phyloP scores from a whole-genome alignment of 2,797 vertebrate species.

The Danio kyathit region DNA sequence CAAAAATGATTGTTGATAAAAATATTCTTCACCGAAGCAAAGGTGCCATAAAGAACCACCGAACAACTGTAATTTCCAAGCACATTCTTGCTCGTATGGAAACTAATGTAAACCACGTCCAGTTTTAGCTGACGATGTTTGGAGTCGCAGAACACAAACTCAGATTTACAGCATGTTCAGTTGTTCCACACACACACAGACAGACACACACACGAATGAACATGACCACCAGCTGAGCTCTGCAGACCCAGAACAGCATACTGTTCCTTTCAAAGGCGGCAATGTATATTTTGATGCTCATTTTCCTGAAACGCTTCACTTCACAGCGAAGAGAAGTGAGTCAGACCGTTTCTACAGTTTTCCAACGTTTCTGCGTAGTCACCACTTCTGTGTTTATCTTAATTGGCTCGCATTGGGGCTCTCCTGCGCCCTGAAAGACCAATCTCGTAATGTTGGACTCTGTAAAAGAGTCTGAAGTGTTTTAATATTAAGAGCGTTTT shows the following conservation, averaged over 20 bases:
- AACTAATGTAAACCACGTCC: slow-evolving; percentile 23
- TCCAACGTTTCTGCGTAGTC: slow-evolving; percentile 37
- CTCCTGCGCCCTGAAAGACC: slow-evolving; percentile 66
- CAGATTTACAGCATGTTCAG: slow-evolving; percentile 51
- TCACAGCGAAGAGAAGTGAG: slow-evolving; percentile 37
- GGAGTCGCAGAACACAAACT: slow-evolving; percentile 43
- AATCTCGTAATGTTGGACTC: slow-evolving; percentile 77
- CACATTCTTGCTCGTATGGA: neutral
- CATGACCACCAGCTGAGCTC: slow-evolving; percentile 32
- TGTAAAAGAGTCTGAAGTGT: slow-evolving; percentile 78
- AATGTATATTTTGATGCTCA: slow-evolving; percentile 51
- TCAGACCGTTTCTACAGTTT: slow-evolving; percentile 50
- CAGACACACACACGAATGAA: neutral
- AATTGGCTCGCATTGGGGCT: slow-evolving; percentile 43
- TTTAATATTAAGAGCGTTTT: slow-evolving; percentile 74
- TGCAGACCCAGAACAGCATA: slow-evolving; percentile 15
- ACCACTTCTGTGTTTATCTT: slow-evolving; percentile 50
- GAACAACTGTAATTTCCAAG: slow-evolving; percentile 3
- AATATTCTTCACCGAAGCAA: neutral
- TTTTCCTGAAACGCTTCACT: slow-evolving; percentile 41
- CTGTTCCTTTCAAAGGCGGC: slow-evolving; percentile 27
- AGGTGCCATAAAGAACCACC: neutral
- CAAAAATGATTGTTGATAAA: neutral
- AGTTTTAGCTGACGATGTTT: slow-evolving; percentile 37
- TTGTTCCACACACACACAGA: slow-evolving; percentile 27